Evolutionary conservation across 1,140 invertebrate species (phyloP), one percentile per base, ranked within the genome.

Genomic region (Drosophila malerkotliana): DNA sequence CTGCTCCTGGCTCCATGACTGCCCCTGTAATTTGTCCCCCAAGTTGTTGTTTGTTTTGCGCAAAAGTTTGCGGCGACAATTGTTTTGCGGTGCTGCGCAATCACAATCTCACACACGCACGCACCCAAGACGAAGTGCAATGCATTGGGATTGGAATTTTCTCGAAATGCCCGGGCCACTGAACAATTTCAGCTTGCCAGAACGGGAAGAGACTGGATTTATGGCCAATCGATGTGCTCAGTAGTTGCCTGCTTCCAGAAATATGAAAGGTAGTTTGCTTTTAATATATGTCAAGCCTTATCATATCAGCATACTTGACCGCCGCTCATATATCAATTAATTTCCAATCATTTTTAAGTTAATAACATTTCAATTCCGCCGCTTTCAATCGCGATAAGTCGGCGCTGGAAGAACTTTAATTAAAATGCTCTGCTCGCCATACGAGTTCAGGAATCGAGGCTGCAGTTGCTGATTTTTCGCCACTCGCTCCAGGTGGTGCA

Each of bases 41-140:
- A 37, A 58, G 57, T 80, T 64, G 63, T 66, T 74, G 60, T 75
- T 88, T 87, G 62, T 68, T 74, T 77, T 60, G 77, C 57, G 60
- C 69, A 59, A 77, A 85, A 85, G 63, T 85, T 77, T 77, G 82
- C 55, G 82, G 83, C 74, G 83, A 83, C 83, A 88, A 87, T 87
- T 88, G 82, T 78, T 85, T 87, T 67, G 72, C 32, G 51, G 44
- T 74, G 57, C 58, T 72, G 64, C 64, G 58, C 41, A 64, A 44
- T 44, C 41, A 15, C 54, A 48, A 66, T 66, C 57, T 62, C 67
- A 59, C 9, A 58, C 72, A 67, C 48, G 45, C 56, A 72, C 47
- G 54, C 37, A 48, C n/a, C 45, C 45, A 41, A 64, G 48, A 76
- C 41, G 39, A 37, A 30, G 52, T 62, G 48, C 30, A 34, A 55